A percentile compares a stretch with the other conserved stretches of the same genome.
Conservation (phyloP, 2,113 vertebrate genomes). For the Planiliza haematocheilus region DNA sequence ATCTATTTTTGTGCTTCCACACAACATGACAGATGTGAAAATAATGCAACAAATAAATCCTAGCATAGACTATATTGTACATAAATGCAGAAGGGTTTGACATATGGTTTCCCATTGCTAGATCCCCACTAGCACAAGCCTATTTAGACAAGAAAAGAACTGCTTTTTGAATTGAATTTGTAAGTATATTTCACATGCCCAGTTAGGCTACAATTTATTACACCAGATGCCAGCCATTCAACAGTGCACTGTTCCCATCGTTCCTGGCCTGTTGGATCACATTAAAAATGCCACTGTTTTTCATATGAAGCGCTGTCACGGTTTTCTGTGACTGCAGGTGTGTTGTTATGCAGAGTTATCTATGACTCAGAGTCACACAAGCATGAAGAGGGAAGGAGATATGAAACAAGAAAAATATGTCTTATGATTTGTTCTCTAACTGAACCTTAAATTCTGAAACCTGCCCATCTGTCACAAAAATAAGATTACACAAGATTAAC, state of each 20-base stretch:
- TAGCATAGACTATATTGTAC: not conserved
- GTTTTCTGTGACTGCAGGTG: slow-evolving; percentile 2
- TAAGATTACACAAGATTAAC: too few relatives aligned
- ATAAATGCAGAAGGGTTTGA: slow-evolving; percentile 31
- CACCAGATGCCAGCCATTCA: slow-evolving; percentile 40
- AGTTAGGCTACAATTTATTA: slow-evolving; percentile 43
- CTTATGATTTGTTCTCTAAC: not conserved
- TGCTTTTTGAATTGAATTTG: slow-evolving; percentile 42
- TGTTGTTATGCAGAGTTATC: not conserved
- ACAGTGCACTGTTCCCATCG: slow-evolving; percentile 7
- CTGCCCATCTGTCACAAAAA: too few relatives aligned
- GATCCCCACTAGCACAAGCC: not conserved
- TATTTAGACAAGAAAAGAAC: slow-evolving; percentile 40
- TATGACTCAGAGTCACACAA: slow-evolving; percentile 16
- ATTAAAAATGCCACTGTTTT: slow-evolving; percentile 36
- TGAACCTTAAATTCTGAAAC: slow-evolving; percentile 18
- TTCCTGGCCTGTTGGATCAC: slow-evolving; percentile 18
- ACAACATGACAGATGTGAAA: slow-evolving; percentile 22
- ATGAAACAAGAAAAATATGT: slow-evolving; percentile 3
- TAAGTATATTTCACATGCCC: slow-evolving; percentile 24
- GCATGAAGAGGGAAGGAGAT: not conserved
- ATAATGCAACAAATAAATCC: slow-evolving; percentile 36
- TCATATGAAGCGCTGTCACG: slow-evolving; percentile 14
- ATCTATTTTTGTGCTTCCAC: slow-evolving; percentile 8
- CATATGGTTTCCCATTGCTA: slow-evolving; percentile 22